Percentiles rank a stretch among this genome's conserved stretches.
Evolutionary conservation across 2,797 vertebrate species (phyloP).

Genomic region (Anabas testudineus): DNA sequence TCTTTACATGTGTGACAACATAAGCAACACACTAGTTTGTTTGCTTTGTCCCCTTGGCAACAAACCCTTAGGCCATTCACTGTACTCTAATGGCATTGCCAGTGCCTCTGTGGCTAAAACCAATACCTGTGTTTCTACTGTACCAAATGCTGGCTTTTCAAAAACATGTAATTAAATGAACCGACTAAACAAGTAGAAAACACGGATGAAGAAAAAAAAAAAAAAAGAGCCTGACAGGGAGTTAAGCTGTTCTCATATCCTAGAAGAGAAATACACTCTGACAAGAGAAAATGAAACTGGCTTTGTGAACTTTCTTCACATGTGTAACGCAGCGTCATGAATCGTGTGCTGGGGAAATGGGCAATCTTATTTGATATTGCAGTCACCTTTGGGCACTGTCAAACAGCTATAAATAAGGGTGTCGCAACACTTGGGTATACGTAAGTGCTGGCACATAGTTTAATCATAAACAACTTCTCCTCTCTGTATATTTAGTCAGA

Average conservation of each 20-base stretch:
- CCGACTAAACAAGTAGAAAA: constrained; percentile 41
- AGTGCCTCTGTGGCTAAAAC: constrained; percentile 75
- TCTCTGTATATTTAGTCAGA: constrained; percentile 71
- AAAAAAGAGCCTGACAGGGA: constrained; percentile 38
- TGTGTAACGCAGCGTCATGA: constrained; percentile 64
- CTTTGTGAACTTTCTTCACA: constrained; percentile 78
- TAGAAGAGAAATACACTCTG: constrained; percentile 65
- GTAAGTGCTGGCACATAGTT: constrained; percentile 74
- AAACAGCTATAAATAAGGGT: constrained; percentile 86
- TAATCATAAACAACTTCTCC: constrained; percentile 81
- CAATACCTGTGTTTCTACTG: constrained; percentile 67
- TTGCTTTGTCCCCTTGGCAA: constrained; percentile 89
- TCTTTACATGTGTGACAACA: constrained; percentile 85
- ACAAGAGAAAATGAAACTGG: constrained; percentile 84
- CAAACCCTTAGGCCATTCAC: constrained; percentile 87
- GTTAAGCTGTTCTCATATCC: constrained; percentile 47
- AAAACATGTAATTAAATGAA: constrained; percentile 49
- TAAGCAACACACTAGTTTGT: constrained; percentile 87
- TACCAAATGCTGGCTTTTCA: constrained; percentile 30
- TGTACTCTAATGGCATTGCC: constrained; percentile 80
- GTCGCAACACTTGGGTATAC: constrained; percentile 77
- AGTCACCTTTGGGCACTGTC: constrained; percentile 83
- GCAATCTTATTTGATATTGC: constrained; percentile 81
- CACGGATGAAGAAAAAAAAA: constrained; percentile 31
- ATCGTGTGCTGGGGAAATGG: constrained; percentile 60